Evolutionary conservation across 2,888 invertebrate genomes (phyloP), one percentile per base, ranked within the genome.

Genomic region (Ormyrus thymus): DNA sequence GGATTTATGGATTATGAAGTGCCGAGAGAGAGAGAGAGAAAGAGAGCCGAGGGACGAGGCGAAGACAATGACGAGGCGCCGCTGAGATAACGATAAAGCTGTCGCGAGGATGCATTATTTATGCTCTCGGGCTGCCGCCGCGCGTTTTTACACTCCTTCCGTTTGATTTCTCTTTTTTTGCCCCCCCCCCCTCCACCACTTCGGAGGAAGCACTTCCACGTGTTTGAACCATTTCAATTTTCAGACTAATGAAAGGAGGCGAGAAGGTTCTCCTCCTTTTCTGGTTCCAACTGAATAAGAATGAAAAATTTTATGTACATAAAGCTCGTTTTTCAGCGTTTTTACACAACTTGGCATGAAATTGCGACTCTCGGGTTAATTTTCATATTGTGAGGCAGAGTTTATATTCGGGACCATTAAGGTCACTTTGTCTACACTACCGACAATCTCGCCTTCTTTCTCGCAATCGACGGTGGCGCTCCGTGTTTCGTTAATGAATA

Each of bases 1-100:
- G 87, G 85, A 88, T 88, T 88, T 89, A 86, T 87, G 86, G 88
- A 89, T 88, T 86, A 87, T 86, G 84, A 87, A 86, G 85, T 86
- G 29, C 29, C 4, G 29, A 29, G 29, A 29, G 29, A 29, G 29
- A 29, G 29, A 29, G 29, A 29, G 29, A 29, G 29, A 29, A 2
- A 29, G 29, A 29, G 29, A 3, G 29, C 4, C 29, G 85, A 84
- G 84, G 86, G 87, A 87, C 86, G 88, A 86, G 10, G 46, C n/a
- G 56, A 50, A 13, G 86, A 88, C 87, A 87, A 87, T 86, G 87
- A 87, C 84, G 84, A 84, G 85, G 83, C 84, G 85, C 88, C 87
- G 84, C 86, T 86, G 85, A 86, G 82, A 29, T 29, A 87, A 83
- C 85, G 87, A 84, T 85, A 86, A 85, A 85, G 84, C 84, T 86